Conservation (phyloP, 2,113 vertebrate species). For the Phrynosoma platyrhinos region DNA sequence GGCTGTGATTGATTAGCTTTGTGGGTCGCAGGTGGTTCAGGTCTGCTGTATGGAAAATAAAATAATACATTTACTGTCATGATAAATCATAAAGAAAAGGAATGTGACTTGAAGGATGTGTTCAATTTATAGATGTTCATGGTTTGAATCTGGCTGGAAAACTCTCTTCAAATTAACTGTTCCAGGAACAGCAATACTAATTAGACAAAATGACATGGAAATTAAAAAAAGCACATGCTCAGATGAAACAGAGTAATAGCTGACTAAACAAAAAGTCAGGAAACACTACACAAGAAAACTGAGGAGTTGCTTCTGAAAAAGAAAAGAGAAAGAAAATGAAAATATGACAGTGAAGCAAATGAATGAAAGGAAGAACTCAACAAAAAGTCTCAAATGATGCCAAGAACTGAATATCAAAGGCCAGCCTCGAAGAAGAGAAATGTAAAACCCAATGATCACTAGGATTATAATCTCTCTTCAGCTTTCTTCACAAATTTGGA, state of each 20-base stretch:
- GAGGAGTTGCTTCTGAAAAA: not conserved
- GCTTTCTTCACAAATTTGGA: constrained; percentile 21
- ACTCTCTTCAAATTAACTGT: not conserved
- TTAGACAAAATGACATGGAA: not conserved
- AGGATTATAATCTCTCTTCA: not conserved
- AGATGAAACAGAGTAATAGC: not conserved
- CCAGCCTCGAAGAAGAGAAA: not conserved
- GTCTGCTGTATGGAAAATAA: not conserved
- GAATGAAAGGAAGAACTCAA: not conserved
- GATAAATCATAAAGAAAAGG: constrained; percentile 1
- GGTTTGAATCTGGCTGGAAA: not conserved
- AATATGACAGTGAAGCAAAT: not conserved
- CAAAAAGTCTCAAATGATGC: not conserved
- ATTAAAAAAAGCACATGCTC: not conserved
- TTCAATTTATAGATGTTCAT: not conserved
- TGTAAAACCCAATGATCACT: not conserved
- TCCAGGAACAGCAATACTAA: not conserved
- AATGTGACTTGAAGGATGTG: not conserved
- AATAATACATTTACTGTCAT: not conserved
- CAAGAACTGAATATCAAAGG: constrained; percentile 1
- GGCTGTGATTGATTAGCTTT: not conserved
- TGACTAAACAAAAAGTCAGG: not conserved
- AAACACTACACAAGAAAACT: not conserved
- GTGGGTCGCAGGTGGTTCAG: not conserved
- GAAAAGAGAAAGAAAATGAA: no score